Evolutionary conservation across 2,888 invertebrate genomes (phyloP).

Genomic region (Notodonta ziczac): DNA sequence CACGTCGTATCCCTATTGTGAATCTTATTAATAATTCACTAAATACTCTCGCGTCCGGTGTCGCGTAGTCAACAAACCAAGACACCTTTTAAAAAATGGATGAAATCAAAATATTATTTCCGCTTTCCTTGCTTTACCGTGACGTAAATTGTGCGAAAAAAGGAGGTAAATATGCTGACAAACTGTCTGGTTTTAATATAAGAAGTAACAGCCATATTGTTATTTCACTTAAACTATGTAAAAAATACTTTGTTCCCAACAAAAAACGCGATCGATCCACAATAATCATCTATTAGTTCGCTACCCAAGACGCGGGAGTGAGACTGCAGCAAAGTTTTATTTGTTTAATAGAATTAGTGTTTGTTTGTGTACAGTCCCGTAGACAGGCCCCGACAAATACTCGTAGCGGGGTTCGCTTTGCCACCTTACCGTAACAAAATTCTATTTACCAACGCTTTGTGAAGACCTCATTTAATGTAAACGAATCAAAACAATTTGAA

Average conservation of each 20-base stretch:
- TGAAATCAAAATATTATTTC: slow-evolving; percentile 12
- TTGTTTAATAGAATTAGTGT: slow-evolving; percentile 1
- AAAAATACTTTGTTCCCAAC: no score
- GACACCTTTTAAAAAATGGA: slow-evolving; percentile 18
- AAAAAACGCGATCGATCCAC: no score
- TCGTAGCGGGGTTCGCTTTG: not conserved
- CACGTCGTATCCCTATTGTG: slow-evolving; percentile 10
- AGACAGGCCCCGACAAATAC: not conserved
- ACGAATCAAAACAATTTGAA: not conserved
- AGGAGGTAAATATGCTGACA: no score
- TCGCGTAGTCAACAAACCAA: slow-evolving; percentile 14
- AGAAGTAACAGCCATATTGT: no score
- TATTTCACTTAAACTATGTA: no score
- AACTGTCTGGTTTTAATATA: no score
- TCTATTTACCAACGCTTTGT: not conserved
- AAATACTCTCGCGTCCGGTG: slow-evolving; percentile 15
- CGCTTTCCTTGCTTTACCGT: not conserved
- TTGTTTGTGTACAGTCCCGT: not conserved
- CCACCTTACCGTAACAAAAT: not conserved
- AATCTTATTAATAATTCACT: slow-evolving; percentile 26
- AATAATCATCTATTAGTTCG: not conserved
- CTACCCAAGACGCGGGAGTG: not conserved
- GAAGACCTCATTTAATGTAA: not conserved
- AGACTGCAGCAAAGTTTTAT: not conserved
- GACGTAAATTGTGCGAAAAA: slow-evolving; percentile 2